These are phyloP conservation scores for Allygus modestus DNA, from an alignment of 2,888 invertebrate species.

Conservation along the genomic window DNA sequence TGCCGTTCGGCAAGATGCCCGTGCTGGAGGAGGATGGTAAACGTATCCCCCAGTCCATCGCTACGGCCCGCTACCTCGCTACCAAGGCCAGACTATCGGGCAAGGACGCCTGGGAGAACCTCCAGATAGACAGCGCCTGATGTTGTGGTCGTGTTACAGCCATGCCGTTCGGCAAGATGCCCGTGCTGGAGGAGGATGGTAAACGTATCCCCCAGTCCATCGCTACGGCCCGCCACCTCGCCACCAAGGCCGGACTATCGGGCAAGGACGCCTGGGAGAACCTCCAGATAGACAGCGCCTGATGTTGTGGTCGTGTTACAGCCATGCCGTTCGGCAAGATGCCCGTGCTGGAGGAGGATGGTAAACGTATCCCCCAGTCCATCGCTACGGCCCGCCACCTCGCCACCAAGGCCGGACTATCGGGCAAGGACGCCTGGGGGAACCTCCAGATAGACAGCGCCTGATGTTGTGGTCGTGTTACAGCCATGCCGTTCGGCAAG, in stretches of 20 bases:
- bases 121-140: conserved; percentile 34
- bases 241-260: conserved; percentile 67
- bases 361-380: conserved; percentile 69
- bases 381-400: conserved; percentile 70
- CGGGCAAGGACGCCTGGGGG: conserved; percentile 67
- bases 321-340: conserved; percentile 66
- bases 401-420: conserved; percentile 68
- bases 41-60: conserved; percentile 69
- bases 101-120: conserved; percentile 66
- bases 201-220: conserved; percentile 69
- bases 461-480: conserved; percentile 1
- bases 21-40: conserved; percentile 70
- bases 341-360: conserved; percentile 70
- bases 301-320: conserved; percentile 30
- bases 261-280: conserved; percentile 67
- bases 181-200: conserved; percentile 70
- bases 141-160: conserved; percentile 44
- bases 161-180: conserved; percentile 66
- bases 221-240: conserved; percentile 71
- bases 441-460: conserved; percentile 52
- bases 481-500: conserved; percentile 55
- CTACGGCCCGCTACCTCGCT: conserved; percentile 71
- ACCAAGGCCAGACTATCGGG: conserved; percentile 67
- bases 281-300: conserved; percentile 39
- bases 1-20: conserved; percentile 64